Evolutionary conservation across 2,797 vertebrate species (phyloP), one percentile per base, ranked within the genome.

Genomic region (Chelidonichthys spinosus): DNA sequence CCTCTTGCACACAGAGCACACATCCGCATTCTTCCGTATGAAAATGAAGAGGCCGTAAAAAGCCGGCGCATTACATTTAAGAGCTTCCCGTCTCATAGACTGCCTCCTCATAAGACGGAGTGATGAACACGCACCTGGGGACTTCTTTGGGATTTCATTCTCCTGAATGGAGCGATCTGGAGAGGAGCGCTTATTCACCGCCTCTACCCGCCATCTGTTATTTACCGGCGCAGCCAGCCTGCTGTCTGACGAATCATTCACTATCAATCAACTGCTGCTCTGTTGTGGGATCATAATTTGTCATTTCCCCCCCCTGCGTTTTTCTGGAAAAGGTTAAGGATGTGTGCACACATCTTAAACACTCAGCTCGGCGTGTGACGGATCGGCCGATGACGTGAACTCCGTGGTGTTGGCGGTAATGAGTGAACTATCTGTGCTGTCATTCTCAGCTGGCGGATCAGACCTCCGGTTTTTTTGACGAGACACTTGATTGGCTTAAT

Each of bases 81-180:
- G 55, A 63, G 42, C 76, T 83, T 71, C 56, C 64, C 0, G 2
- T 81, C 71, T 69, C 64, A 49, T 36, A 52, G 32, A 62, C 56
- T 58, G 77, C 62, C 61, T 83, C 70, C 79, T 85, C 70, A 69
- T 81, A 79, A 84, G 58, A 40, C 73, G 7, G 76, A 79, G 77
- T 90, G 86, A 89, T 88, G 82, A 86, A 89, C 80, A 58, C 1
- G 72, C 62, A 87, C 78, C 88, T 69, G 64, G 90, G 90, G 88
- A 89, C 76, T 79, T 7, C 49, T 91, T 88, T 78, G 70, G 25
- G 72, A 42, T 88, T 85, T 89, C 79, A 89, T 83, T 68, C 73
- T 74, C 72, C 86, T 89, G 83, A 88, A 90, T 77, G 69, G 72
- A 85, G 78, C 17, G 39, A 82, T 84, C 76, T 84, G 63, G 67